Evolutionary conservation across 2,888 invertebrate species (phyloP).

Genomic region (Pammene fasciana): DNA sequence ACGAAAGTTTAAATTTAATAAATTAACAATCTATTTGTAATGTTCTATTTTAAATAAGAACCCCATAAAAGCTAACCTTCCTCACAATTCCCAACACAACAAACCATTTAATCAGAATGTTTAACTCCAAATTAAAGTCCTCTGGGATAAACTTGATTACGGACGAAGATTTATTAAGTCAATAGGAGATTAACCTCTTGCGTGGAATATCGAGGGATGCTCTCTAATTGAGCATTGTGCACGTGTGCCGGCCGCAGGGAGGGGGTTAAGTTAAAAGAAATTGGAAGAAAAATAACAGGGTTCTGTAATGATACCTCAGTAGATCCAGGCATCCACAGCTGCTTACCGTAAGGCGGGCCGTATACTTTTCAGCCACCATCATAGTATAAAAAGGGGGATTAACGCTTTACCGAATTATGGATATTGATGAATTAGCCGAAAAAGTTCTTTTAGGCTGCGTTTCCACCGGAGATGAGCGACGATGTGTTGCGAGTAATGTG

Average conservation of each 20-base stretch:
- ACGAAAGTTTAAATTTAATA: too few relatives aligned
- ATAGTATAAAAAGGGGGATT: too few relatives aligned
- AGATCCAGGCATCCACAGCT: too few relatives aligned
- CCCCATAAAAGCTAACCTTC: not conserved
- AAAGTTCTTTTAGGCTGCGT: too few relatives aligned
- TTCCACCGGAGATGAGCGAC: too few relatives aligned
- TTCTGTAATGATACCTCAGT: too few relatives aligned
- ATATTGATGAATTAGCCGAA: too few relatives aligned
- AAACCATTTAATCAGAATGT: conserved; percentile 32
- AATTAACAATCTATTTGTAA: not conserved
- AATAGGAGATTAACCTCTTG: conserved; percentile 59
- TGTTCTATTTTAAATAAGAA: too few relatives aligned
- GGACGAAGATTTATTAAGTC: conserved; percentile 53
- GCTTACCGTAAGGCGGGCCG: too few relatives aligned
- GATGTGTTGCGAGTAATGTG: too few relatives aligned
- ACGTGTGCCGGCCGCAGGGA: conserved; percentile 45
- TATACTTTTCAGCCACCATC: too few relatives aligned
- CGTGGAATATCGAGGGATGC: conserved; percentile 45
- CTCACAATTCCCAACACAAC: conserved; percentile 17
- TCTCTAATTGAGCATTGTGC: conserved; percentile 54
- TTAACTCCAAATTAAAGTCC: conserved; percentile 27
- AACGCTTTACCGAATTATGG: too few relatives aligned
- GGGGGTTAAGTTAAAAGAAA: conserved; percentile 30
- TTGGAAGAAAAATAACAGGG: not conserved
- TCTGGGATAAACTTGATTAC: conserved; percentile 29